Conservation (phyloP, 2,113 vertebrate species). For the Saimiri boliviensis region DNA sequence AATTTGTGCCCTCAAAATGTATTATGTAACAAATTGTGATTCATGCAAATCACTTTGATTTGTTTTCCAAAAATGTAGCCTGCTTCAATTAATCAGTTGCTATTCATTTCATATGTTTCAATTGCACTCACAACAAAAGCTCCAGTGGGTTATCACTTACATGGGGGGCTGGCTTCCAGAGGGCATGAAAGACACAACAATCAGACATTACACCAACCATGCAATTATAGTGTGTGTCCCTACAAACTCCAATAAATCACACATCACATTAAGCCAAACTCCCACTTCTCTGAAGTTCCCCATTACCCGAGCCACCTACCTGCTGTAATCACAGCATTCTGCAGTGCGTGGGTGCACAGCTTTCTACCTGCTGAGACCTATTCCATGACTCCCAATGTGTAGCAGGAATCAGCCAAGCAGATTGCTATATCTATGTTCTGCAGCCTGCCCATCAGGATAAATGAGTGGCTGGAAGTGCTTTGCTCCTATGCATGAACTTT, state of each 20-base stretch:
- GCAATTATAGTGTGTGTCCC: slow-evolving; percentile 77
- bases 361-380: slow-evolving; percentile 79
- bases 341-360: slow-evolving; percentile 78
- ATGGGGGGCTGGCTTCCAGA: slow-evolving; percentile 59
- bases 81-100: slow-evolving; percentile 65
- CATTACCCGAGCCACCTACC: slow-evolving; percentile 74
- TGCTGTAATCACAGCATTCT: slow-evolving; percentile 82
- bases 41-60: slow-evolving; percentile 74
- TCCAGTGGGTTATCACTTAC: slow-evolving; percentile 69
- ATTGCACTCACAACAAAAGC: slow-evolving; percentile 67
- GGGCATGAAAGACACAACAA: slow-evolving; percentile 73
- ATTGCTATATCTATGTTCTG: slow-evolving; percentile 82
- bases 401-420: slow-evolving; percentile 75
- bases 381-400: slow-evolving; percentile 70
- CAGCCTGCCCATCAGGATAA: slow-evolving; percentile 65
- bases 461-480: slow-evolving; percentile 69
- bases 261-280: slow-evolving; percentile 79
- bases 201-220: slow-evolving; percentile 73
- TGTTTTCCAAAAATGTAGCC: slow-evolving; percentile 73
- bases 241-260: slow-evolving; percentile 82
- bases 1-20: slow-evolving; percentile 70
- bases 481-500: slow-evolving; percentile 50
- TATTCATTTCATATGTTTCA: slow-evolving; percentile 69
- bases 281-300: slow-evolving; percentile 80
- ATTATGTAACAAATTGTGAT: slow-evolving; percentile 75